These are phyloP conservation scores for Andrena bucephala DNA, from an alignment of 2,888 invertebrate species.

Conservation along the genomic window DNA sequence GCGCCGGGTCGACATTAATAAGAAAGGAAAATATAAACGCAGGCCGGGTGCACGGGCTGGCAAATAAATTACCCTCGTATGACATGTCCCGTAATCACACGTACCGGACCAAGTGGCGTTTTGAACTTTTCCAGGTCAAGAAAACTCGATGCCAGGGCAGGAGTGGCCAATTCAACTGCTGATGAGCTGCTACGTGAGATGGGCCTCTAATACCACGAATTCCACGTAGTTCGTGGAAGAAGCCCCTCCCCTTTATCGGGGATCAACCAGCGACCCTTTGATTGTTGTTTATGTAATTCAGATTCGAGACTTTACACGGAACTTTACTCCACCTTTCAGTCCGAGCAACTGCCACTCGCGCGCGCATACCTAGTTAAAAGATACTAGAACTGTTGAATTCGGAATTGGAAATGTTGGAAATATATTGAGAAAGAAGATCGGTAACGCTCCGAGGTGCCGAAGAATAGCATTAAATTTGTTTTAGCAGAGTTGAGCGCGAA, in stretches of 20 bases:
- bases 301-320: constrained; percentile 28
- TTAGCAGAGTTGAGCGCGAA: not conserved
- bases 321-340: constrained; percentile 32
- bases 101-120: constrained; percentile 55
- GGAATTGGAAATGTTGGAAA: too few relatives aligned
- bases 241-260: constrained; percentile 57
- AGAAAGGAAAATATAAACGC: constrained; percentile 28
- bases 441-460: too few relatives aligned
- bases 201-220: constrained; percentile 71
- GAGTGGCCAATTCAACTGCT: constrained; percentile 71
- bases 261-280: constrained; percentile 51
- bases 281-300: constrained; percentile 59
- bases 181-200: constrained; percentile 74
- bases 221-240: constrained; percentile 49
- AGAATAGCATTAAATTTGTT: constrained; percentile 17
- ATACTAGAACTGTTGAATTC: too few relatives aligned
- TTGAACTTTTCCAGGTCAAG: constrained; percentile 72
- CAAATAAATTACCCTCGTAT: constrained; percentile 53
- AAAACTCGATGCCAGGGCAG: constrained; percentile 72
- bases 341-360: not conserved
- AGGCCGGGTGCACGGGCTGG: constrained; percentile 7
- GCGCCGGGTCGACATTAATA: not conserved
- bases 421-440: too few relatives aligned
- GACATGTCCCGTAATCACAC: constrained; percentile 61
- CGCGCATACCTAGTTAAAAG: not conserved